Evolutionary conservation across 2,797 vertebrate species (phyloP).

Genomic region (Lacerta agilis): DNA sequence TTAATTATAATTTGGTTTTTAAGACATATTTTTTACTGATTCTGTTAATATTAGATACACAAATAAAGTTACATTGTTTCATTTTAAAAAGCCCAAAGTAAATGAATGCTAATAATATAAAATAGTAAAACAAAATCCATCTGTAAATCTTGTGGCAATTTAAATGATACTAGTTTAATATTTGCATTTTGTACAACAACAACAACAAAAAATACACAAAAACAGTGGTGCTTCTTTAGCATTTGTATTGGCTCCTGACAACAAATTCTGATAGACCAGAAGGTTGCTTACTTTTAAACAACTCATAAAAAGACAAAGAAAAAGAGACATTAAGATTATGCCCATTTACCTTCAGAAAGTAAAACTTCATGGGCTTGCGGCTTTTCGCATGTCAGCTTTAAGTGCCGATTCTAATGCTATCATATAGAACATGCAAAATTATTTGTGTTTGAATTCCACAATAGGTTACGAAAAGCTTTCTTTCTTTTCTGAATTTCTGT

Average conservation of each 20-base stretch:
- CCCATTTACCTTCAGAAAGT: accelerated
- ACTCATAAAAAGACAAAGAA: background rate
- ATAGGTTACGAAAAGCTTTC: background rate
- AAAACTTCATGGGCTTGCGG: background rate
- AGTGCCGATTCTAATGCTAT: accelerated
- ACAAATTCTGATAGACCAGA: background rate
- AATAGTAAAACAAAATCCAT: background rate
- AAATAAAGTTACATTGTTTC: background rate
- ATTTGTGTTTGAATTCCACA: background rate
- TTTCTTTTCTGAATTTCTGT: background rate
- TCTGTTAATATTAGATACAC: background rate
- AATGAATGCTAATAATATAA: background rate
- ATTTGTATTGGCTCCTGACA: background rate
- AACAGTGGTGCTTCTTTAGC: background rate
- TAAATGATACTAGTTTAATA: background rate
- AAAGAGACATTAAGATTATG: background rate
- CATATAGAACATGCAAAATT: conserved; percentile 12
- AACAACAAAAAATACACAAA: background rate
- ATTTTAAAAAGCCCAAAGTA: background rate
- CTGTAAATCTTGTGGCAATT: background rate
- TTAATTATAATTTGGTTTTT: background rate
- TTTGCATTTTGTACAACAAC: background rate
- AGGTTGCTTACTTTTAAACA: background rate
- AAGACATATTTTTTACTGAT: background rate
- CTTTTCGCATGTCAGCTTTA: background rate